These are phyloP conservation scores for Macrotis lagotis DNA, from an alignment of 2,113 vertebrate species.

Conservation along the genomic window DNA sequence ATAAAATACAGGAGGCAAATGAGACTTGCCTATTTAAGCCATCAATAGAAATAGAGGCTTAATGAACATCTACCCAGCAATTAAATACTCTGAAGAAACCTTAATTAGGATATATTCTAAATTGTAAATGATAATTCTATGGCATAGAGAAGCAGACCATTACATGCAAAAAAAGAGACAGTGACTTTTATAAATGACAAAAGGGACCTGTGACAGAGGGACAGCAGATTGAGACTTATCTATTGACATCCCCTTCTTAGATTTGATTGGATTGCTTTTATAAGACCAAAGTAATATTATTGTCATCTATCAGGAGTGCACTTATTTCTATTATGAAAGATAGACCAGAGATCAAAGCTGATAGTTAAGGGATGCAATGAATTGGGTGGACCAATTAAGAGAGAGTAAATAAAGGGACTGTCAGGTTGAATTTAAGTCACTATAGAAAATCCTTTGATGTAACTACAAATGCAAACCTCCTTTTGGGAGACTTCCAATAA, in stretches of 20 bases:
- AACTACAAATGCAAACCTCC: neutral
- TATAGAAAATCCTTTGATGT: neutral
- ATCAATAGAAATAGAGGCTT: neutral
- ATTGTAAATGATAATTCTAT: neutral
- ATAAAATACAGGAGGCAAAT: neutral
- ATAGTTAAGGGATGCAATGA: neutral
- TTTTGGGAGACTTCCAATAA: neutral
- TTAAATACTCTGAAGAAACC: neutral
- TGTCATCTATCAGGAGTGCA: neutral
- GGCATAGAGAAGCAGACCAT: neutral
- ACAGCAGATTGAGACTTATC: neutral
- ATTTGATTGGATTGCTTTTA: neutral
- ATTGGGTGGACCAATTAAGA: neutral
- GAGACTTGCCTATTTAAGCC: neutral
- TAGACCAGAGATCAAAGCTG: neutral
- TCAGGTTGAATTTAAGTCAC: neutral
- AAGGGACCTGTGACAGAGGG: neutral
- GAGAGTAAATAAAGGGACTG: neutral
- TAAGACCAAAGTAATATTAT: neutral
- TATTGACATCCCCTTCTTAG: neutral
- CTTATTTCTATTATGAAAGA: neutral
- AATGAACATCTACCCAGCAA: neutral
- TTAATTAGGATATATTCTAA: neutral
- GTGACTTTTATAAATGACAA: neutral
- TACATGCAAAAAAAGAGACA: neutral